A percentile compares a stretch with the other conserved stretches of the same genome.
Conservation (phyloP, 2,113 vertebrate genomes). For the Chlorocebus sabaeus region DNA sequence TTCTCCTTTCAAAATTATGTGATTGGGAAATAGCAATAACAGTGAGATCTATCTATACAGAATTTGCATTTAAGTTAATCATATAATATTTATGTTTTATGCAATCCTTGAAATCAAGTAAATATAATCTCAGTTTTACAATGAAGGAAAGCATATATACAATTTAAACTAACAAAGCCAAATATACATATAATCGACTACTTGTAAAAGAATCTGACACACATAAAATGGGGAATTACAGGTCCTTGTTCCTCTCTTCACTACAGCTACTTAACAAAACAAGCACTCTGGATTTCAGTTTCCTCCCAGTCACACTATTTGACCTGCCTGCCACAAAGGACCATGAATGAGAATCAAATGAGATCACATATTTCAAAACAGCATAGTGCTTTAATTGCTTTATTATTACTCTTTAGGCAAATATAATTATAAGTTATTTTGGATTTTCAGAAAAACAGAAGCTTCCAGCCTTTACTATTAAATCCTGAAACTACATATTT, state of each 20-base stretch:
- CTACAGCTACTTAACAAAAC: background rate
- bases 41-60: background rate
- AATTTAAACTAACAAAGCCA: background rate
- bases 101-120: background rate
- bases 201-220: background rate
- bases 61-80: background rate
- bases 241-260: background rate
- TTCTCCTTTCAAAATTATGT: background rate
- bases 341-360: background rate
- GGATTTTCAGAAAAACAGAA: background rate
- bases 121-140: background rate
- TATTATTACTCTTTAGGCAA: background rate
- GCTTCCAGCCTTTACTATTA: background rate
- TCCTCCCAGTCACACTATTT: background rate
- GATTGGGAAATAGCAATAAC: background rate
- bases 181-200: background rate
- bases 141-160: background rate
- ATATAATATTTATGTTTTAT: background rate
- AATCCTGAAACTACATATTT: background rate
- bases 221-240: background rate
- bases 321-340: background rate
- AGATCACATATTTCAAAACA: background rate
- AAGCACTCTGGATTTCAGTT: background rate
- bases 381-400: background rate
- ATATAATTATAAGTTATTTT: background rate